Conservation (phyloP, 2,888 invertebrate species). For the Diogma glabrata region DNA sequence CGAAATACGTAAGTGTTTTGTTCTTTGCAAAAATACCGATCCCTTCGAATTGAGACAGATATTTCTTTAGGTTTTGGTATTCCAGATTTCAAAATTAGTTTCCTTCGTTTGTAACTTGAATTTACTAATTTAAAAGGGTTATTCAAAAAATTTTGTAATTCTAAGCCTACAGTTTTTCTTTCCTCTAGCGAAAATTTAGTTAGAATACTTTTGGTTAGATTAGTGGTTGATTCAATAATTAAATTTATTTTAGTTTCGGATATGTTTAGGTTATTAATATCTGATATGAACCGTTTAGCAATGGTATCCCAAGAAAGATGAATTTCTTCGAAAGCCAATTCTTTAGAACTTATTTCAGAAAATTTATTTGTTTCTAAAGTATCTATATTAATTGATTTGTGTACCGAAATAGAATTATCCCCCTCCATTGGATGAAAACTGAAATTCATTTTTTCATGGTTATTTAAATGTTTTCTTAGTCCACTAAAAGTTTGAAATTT, state of each 20-base stretch:
- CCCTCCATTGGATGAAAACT: neutral
- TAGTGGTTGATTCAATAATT: too few relatives aligned
- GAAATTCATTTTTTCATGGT: neutral
- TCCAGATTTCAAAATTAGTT: too few relatives aligned
- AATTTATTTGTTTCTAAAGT: neutral
- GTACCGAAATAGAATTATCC: neutral
- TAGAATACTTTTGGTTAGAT: too few relatives aligned
- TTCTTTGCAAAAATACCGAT: neutral
- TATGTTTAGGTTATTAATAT: neutral
- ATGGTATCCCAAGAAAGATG: too few relatives aligned
- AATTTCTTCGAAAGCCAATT: too few relatives aligned
- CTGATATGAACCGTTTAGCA: too few relatives aligned
- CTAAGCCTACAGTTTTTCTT: too few relatives aligned
- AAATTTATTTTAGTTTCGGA: too few relatives aligned
- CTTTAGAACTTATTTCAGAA: neutral
- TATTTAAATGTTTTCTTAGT: neutral
- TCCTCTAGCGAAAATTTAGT: too few relatives aligned
- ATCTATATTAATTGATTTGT: neutral
- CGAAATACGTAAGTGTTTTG: neutral
- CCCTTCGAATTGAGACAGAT: neutral
- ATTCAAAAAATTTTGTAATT: too few relatives aligned
- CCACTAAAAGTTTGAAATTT: slow-evolving; percentile 1
- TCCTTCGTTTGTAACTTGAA: too few relatives aligned
- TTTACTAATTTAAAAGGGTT: too few relatives aligned
- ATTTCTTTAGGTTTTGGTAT: neutral